These are phyloP conservation scores for Tetranychus urticae DNA, from an alignment of 1,140 invertebrate species.

Conservation along the genomic window DNA sequence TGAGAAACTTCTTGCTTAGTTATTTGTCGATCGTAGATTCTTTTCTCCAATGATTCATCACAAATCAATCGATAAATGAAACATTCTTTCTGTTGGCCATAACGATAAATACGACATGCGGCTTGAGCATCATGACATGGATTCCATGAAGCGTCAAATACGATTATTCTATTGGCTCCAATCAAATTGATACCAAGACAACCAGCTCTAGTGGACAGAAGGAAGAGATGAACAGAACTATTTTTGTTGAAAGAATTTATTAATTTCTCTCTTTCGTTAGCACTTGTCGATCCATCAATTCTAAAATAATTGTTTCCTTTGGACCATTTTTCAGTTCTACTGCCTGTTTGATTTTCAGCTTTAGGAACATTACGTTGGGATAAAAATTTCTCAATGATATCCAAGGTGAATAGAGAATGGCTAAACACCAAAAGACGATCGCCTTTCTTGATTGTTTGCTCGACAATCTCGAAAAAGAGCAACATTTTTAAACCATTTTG, in stretches of 20 bases:
- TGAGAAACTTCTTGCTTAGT: slow-evolving; percentile 60
- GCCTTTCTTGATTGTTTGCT: slow-evolving; percentile 57
- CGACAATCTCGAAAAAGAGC: slow-evolving; percentile 72
- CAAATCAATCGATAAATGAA: slow-evolving; percentile 90
- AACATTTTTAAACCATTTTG: slow-evolving; percentile 89
- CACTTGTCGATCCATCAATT: slow-evolving; percentile 81
- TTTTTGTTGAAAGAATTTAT: slow-evolving; percentile 93
- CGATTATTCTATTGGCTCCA: slow-evolving; percentile 86
- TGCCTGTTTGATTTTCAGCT: slow-evolving; percentile 9
- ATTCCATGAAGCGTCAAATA: slow-evolving; percentile 97
- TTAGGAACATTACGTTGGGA: slow-evolving; percentile 50
- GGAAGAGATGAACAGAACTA: slow-evolving; percentile 72
- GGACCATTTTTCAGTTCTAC: slow-evolving; percentile 36
- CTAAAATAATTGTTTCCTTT: slow-evolving; percentile 72
- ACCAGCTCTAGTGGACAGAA: slow-evolving; percentile 65
- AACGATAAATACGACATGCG: slow-evolving; percentile 87
- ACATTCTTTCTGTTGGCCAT: slow-evolving; percentile 79
- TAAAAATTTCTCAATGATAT: slow-evolving; percentile 89
- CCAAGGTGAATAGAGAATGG: slow-evolving; percentile 80
- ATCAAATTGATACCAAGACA: slow-evolving; percentile 86
- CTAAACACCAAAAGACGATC: slow-evolving; percentile 90
- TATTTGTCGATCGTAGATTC: slow-evolving; percentile 93
- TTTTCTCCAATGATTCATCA: slow-evolving; percentile 86
- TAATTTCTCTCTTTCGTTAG: slow-evolving; percentile 74
- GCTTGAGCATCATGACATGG: slow-evolving; percentile 95